Evolutionary conservation across 1,140 invertebrate genomes (phyloP).

Genomic region (Dreissena rostriformis): DNA sequence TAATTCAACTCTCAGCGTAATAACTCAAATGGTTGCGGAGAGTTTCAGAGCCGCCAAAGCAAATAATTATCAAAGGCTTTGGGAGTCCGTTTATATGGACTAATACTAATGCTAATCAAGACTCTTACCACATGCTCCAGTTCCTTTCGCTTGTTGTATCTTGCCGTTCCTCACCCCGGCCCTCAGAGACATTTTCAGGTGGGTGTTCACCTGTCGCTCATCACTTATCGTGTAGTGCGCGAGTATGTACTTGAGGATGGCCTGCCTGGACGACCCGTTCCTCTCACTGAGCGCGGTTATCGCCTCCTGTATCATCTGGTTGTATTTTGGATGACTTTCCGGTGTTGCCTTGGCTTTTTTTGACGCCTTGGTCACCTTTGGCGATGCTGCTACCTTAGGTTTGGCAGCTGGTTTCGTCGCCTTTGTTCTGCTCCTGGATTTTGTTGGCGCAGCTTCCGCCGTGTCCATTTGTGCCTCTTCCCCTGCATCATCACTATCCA

Average conservation of each 20-base stretch:
- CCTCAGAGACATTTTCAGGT: no score
- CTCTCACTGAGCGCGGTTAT: conserved; percentile 67
- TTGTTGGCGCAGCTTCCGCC: conserved; percentile 4
- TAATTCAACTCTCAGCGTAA: no score
- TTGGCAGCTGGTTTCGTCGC: conserved; percentile 1
- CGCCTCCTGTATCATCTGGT: conserved; percentile 66
- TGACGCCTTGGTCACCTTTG: conserved; percentile 28
- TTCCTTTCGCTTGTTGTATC: no score
- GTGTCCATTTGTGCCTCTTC: conserved; percentile 23
- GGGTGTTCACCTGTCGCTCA: no score
- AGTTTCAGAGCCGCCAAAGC: no score
- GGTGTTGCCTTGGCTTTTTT: conserved; percentile 61
- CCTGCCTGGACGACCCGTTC: conserved; percentile 76
- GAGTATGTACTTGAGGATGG: conserved; percentile 80
- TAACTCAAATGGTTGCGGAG: no score
- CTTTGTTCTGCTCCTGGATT: not conserved
- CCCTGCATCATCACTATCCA: not conserved
- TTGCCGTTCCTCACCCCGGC: no score
- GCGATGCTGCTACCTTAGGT: not conserved
- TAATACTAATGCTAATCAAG: no score
- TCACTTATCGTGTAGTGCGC: conserved; percentile 67
- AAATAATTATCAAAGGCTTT: no score
- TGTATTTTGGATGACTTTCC: conserved; percentile 68
- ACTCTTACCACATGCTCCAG: no score
- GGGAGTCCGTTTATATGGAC: no score